Conservation (phyloP, 2,888 invertebrate species). For the Hydriomena furcata region DNA sequence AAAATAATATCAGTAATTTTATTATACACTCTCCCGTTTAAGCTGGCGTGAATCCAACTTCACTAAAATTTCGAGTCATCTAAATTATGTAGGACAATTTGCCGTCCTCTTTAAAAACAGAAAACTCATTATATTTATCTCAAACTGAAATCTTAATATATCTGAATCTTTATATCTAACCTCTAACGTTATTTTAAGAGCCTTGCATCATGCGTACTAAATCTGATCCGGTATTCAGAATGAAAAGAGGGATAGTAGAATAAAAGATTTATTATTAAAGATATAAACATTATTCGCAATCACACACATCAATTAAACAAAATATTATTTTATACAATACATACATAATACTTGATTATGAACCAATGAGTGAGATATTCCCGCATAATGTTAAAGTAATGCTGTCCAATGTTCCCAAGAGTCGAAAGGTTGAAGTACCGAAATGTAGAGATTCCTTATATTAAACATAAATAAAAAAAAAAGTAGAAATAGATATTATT, state of each 20-base stretch:
- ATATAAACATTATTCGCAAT: slow-evolving; percentile 78
- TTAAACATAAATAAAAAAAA: slow-evolving; percentile 68
- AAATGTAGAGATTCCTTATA: slow-evolving; percentile 70
- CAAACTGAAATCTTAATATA: slow-evolving; percentile 58
- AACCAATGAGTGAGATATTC: slow-evolving; percentile 56
- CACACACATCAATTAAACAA: slow-evolving; percentile 79
- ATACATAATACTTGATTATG: slow-evolving; percentile 73
- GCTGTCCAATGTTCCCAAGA: slow-evolving; percentile 66
- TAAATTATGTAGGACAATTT: slow-evolving; percentile 79
- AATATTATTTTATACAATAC: slow-evolving; percentile 78
- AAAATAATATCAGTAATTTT: slow-evolving; percentile 54
- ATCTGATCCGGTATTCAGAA: slow-evolving; percentile 31
- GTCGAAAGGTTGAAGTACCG: slow-evolving; percentile 71
- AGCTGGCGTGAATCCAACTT: slow-evolving; percentile 66
- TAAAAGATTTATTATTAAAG: slow-evolving; percentile 82
- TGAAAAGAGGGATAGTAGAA: slow-evolving; percentile 59
- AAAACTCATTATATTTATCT: slow-evolving; percentile 72
- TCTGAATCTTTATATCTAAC: slow-evolving; percentile 53
- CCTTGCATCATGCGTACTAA: slow-evolving; percentile 41
- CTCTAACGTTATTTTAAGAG: slow-evolving; percentile 54
- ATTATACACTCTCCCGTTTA: slow-evolving; percentile 48
- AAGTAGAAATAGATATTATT: slow-evolving; percentile 67
- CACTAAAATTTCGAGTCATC: slow-evolving; percentile 70
- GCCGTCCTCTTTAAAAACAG: slow-evolving; percentile 72
- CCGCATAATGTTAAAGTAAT: slow-evolving; percentile 49